A percentile compares a stretch with the other conserved stretches of the same genome.
Conservation (phyloP, 1,140 invertebrate species). For the Hylaeus anthracinus region DNA sequence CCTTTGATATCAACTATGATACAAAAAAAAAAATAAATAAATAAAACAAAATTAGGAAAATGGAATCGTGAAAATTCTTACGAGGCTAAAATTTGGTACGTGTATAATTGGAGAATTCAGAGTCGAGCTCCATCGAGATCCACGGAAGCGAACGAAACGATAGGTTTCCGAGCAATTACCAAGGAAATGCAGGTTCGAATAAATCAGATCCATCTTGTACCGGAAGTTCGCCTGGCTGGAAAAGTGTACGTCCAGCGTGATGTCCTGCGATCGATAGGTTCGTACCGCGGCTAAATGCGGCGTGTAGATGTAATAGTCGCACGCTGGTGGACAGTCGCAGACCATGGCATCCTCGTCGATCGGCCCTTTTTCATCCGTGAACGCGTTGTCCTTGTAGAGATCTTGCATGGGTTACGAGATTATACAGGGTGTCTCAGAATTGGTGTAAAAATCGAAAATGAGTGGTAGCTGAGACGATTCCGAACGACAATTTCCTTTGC, state of each 20-base stretch:
- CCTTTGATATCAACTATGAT: too few relatives aligned
- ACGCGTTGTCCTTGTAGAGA: slow-evolving; percentile 37
- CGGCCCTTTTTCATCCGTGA: background rate
- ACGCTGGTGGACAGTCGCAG: slow-evolving; percentile 48
- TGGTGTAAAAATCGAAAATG: too few relatives aligned
- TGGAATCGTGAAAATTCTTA: too few relatives aligned
- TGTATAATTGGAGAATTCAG: too few relatives aligned
- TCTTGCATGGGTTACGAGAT: slow-evolving; percentile 17
- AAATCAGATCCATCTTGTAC: slow-evolving; percentile 49
- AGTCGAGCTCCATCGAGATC: too few relatives aligned
- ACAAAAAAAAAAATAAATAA: too few relatives aligned
- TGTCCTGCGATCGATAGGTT: slow-evolving; percentile 7
- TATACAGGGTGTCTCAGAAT: too few relatives aligned
- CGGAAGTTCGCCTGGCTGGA: slow-evolving; percentile 47
- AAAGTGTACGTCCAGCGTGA: slow-evolving; percentile 49
- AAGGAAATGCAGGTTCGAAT: slow-evolving; percentile 42
- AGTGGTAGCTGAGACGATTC: too few relatives aligned
- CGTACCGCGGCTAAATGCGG: slow-evolving; percentile 36
- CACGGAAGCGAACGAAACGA: too few relatives aligned
- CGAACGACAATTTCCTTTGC: too few relatives aligned
- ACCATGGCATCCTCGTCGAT: slow-evolving; percentile 25
- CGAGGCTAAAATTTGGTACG: too few relatives aligned
- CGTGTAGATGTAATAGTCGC: slow-evolving; percentile 41
- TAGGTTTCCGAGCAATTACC: slow-evolving; percentile 19
- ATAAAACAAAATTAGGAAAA: too few relatives aligned